A percentile compares a stretch with the other conserved stretches of the same genome.
phyloP scores from a whole-genome alignment of 2,797 vertebrate genomes.

The Cirrhinus molitorella region DNA sequence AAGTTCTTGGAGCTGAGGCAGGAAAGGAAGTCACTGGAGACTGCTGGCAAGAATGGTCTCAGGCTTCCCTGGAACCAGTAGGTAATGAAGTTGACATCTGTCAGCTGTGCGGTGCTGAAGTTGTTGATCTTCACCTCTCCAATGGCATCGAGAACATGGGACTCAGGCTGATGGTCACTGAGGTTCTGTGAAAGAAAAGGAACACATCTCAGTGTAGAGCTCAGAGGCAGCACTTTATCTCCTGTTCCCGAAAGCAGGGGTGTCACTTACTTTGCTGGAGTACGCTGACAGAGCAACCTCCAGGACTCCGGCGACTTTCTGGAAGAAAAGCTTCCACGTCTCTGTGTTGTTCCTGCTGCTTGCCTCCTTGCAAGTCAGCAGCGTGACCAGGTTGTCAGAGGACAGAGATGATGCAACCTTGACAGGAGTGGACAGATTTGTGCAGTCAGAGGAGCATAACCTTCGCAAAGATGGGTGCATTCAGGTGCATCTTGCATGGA shows the following conservation, averaged over 20 bases:
- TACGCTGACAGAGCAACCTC: constrained; percentile 55
- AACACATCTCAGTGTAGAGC: neutral
- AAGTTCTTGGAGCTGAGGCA: constrained; percentile 64
- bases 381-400: constrained; percentile 31
- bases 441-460: no score
- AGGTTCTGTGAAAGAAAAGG: no score
- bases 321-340: constrained; percentile 51
- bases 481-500: no score
- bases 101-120: constrained; percentile 59
- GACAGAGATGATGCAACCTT: neutral
- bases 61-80: constrained; percentile 59
- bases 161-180: no score
- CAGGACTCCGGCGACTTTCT: constrained; percentile 50
- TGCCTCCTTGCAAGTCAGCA: constrained; percentile 62
- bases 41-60: constrained; percentile 33
- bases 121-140: neutral
- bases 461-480: no score
- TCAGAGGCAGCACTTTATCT: neutral
- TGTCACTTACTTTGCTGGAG: neutral
- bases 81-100: constrained; percentile 42
- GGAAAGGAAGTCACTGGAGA: constrained; percentile 58
- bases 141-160: no score
- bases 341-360: constrained; percentile 11
- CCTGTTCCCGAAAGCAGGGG: no score
- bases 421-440: no score